Conservation (phyloP, 2,797 vertebrate species). For the Amphiprion clarkii region DNA sequence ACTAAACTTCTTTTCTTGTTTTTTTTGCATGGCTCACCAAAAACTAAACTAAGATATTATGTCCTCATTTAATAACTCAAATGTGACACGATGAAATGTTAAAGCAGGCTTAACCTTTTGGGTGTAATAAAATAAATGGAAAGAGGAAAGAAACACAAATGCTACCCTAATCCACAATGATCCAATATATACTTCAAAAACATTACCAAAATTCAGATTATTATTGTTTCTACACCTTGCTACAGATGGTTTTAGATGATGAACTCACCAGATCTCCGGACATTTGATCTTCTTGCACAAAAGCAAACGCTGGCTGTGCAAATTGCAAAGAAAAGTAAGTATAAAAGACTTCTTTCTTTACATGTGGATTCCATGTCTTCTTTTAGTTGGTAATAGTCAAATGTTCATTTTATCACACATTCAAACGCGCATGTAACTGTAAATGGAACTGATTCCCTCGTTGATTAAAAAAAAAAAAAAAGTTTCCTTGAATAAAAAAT, state of each 20-base stretch:
- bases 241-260: background rate
- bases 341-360: constrained; percentile 68
- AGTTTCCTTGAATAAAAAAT: constrained; percentile 28
- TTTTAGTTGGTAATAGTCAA: constrained; percentile 53
- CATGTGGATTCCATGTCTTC: constrained; percentile 83
- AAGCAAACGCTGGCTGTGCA: constrained; percentile 70
- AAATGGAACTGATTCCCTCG: background rate
- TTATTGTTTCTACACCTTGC: background rate
- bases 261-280: constrained; percentile 82
- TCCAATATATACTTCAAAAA: background rate
- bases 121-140: background rate
- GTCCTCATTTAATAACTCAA: background rate
- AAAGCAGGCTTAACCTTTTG: background rate
- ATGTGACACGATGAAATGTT: background rate
- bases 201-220: background rate
- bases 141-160: background rate
- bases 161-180: background rate
- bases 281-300: constrained; percentile 73
- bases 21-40: background rate
- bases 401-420: constrained; percentile 65
- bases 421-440: constrained; percentile 21
- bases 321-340: constrained; percentile 70
- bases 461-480: background rate
- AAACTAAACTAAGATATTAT: background rate
- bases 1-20: background rate